phyloP scores from a whole-genome alignment of 1,140 invertebrate genomes.

The Aleiodes sp. region DNA sequence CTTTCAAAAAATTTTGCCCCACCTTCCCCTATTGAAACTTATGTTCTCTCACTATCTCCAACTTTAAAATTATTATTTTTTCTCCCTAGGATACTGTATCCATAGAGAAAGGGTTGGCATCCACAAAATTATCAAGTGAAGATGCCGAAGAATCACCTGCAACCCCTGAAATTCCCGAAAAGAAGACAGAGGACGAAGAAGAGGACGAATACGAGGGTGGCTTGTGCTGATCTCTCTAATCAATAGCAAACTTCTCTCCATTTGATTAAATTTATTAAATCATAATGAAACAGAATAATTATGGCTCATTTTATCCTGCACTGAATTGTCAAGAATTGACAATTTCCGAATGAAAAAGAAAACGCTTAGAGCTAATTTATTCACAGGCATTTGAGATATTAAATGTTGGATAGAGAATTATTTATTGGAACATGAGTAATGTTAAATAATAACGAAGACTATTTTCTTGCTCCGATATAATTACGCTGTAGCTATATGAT shows the following conservation, averaged over 20 bases:
- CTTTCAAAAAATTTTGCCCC: too few relatives aligned
- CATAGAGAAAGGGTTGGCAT: conserved; percentile 4
- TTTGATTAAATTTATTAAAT: background rate
- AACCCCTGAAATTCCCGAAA: background rate
- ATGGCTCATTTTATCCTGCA: background rate
- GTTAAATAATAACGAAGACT: conserved; percentile 8
- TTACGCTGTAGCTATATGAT: conserved; percentile 11
- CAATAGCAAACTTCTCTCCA: background rate
- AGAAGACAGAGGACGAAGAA: conserved; percentile 2
- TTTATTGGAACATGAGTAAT: background rate
- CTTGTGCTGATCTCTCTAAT: conserved; percentile 2
- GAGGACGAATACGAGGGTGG: conserved; percentile 5
- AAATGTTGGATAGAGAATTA: background rate
- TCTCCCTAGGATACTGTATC: background rate
- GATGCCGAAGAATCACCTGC: background rate
- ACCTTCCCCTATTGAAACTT: background rate
- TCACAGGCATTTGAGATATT: background rate
- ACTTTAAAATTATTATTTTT: background rate
- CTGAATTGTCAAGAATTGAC: background rate
- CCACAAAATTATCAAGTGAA: background rate
- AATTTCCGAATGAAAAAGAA: background rate
- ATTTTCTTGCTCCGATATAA: background rate
- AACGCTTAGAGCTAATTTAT: conserved; percentile 3
- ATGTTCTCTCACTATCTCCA: background rate
- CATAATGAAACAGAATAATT: background rate